Evolutionary conservation across 2,888 invertebrate genomes (phyloP).

Genomic region (Ophion ventricosus): DNA sequence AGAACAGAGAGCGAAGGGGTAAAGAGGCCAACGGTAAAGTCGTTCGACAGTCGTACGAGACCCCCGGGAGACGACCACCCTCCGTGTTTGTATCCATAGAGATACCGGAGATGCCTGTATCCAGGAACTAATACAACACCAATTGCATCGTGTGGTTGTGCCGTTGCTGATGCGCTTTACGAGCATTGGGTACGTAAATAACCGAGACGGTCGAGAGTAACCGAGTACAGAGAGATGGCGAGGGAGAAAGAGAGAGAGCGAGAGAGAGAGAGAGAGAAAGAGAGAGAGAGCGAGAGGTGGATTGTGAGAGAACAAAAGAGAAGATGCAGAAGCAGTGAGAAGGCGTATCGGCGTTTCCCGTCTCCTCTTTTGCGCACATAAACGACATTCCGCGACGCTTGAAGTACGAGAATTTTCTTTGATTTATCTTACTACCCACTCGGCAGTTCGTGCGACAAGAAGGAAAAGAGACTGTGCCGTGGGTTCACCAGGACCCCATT

Average conservation of each 20-base stretch:
- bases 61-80: conserved; percentile 65
- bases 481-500: conserved; percentile 47
- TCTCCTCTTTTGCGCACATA: conserved; percentile 68
- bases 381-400: conserved; percentile 68
- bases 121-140: conserved; percentile 63
- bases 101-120: conserved; percentile 53
- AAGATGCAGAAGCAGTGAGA: conserved; percentile 62
- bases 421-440: conserved; percentile 68
- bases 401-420: conserved; percentile 69
- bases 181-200: conserved; percentile 70
- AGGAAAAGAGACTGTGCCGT: conserved; percentile 33
- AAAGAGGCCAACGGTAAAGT: conserved; percentile 57
- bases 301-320: conserved; percentile 21
- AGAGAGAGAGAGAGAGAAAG: conserved; percentile 23
- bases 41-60: conserved; percentile 67
- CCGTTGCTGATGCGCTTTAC: conserved; percentile 66
- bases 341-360: conserved; percentile 65
- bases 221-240: conserved; percentile 35
- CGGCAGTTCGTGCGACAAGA: conserved; percentile 56
- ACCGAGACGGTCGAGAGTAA: conserved; percentile 62
- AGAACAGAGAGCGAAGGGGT: conserved; percentile 34
- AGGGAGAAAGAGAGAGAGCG: conserved; percentile 10
- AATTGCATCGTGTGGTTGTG: conserved; percentile 59
- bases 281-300: conserved; percentile 21
- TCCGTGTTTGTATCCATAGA: conserved; percentile 59